Base-by-base conservation (phyloP, 2,113 vertebrate species). In the Pseudorasbora parva region DNA sequence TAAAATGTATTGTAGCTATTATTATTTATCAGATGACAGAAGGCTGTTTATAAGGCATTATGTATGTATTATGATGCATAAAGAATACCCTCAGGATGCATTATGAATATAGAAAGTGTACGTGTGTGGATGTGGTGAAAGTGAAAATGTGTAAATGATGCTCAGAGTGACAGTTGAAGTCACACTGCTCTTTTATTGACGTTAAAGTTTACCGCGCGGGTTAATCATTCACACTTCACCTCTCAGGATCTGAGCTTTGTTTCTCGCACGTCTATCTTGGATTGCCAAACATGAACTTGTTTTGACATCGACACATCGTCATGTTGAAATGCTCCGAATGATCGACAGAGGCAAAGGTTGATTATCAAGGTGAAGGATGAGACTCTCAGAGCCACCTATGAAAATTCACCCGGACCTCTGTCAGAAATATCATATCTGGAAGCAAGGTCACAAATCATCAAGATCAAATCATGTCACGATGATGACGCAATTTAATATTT, bases 281-380 rank as follows among this genome's bases (percentile, higher is more conserved):
- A 79, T 75, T 85, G 71, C 85, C 78, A 88, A 91, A 92, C 88
- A 86, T 89, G 87, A 92, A 92, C 91, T 89, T 89, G 87, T 73
- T 83, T 23, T 84, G 71, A 73, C 89, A 81, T 89, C n/a, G 49
- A 72, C 76, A 80, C 78, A 73, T 62, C 10, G 72, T 81, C 8
- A 49, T 86, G 83, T 85, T 66, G 88, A 87, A 92, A 92, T 84
- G 56, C 74, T 45, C 1, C 10, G 25, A 71, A 33, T 77, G 89
- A 92, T 92, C 93, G 89, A 41, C 79, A 76, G 17, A 91, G 91
- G 81, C 91, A 84, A 93, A 93, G 91, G 92, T 93, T 91, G 91
- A 92, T 72, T 69, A 75, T 68, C 82, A 87, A 87, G 75, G 84
- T 79, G 64, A 90, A 81, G 89, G 89, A 87, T 89, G 73, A 85